Base-by-base conservation (phyloP, 2,113 vertebrate species). In the Corydoras sp. region DNA sequence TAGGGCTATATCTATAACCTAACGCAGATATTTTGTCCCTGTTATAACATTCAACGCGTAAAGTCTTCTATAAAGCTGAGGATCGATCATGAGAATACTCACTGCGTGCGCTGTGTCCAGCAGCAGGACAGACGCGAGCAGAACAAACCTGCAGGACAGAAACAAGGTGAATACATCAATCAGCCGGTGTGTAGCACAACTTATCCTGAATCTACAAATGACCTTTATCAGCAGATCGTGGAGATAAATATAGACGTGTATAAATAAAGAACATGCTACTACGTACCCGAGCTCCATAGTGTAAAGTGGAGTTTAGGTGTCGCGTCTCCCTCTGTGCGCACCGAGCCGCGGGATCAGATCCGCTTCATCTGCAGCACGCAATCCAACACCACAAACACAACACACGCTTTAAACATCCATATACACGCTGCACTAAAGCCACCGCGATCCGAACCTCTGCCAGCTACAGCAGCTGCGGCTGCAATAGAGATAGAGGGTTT, bases 271-370 rank as follows among this genome's bases (percentile, higher is more conserved):
- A 3, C n/a, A 5, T 32, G 3, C 4, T 13, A 43, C 7, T 32
- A 58, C 76, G 14, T 64, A 91, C 89, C 82, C 79, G 68, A 85
- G 18, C 53, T 81, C 85, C 89, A 91, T 91, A 48, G 78, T 85
- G 50, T 78, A 75, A 53, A 62, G 72, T 71, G 77, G 69, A 78
- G 69, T 58, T 78, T 71, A 79, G 72, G 79, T 76, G 24, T 51
- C 69, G 43, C 10, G 5, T 58, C 62, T 50, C 69, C 30, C 10
- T 53, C 51, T 53, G 10, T 58, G 58, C 18, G 15, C 31, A 14
- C 72, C 9, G 72, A 77, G 53, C 58, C 67, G 64, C 32, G 76
- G 24, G 81, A 79, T 81, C 86, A 81, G 69, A 83, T 71, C 76
- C 83, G 56, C 78, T 82, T 85, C 85, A 85, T 83, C 83, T 85